Conservation (phyloP, 2,888 invertebrate species). For the Phalera bucephala region DNA sequence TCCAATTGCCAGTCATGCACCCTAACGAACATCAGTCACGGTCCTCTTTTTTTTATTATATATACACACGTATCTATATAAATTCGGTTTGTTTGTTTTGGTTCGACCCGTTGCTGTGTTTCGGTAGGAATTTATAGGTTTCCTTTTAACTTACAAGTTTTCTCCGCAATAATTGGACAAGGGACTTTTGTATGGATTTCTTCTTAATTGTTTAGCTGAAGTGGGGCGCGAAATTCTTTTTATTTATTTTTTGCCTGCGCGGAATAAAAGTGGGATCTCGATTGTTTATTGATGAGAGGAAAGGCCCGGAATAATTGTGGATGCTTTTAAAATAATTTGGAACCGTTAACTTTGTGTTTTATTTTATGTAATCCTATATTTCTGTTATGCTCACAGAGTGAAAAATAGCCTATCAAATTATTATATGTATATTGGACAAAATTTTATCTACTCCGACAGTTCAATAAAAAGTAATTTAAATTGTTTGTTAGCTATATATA, state of each 20-base stretch:
- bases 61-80: constrained; percentile 42
- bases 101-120: constrained; percentile 44
- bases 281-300: not conserved
- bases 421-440: no score
- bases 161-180: constrained; percentile 35
- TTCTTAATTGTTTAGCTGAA: constrained; percentile 26
- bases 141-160: constrained; percentile 55
- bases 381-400: no score
- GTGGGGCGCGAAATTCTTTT: constrained; percentile 13
- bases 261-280: not conserved
- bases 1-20: constrained; percentile 77
- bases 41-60: constrained; percentile 52
- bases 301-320: not conserved
- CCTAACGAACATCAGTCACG: constrained; percentile 67
- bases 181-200: constrained; percentile 34
- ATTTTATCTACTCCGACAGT: no score
- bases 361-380: no score
- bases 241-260: not conserved
- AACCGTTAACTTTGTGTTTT: no score
- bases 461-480: no score
- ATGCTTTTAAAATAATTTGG: no score
- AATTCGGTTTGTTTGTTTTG: constrained; percentile 66
- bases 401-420: no score
- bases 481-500: no score
- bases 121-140: constrained; percentile 60